These are phyloP conservation scores for Enteromius treurensis DNA, from an alignment of 2,797 vertebrate genomes.

Conservation along the genomic window DNA sequence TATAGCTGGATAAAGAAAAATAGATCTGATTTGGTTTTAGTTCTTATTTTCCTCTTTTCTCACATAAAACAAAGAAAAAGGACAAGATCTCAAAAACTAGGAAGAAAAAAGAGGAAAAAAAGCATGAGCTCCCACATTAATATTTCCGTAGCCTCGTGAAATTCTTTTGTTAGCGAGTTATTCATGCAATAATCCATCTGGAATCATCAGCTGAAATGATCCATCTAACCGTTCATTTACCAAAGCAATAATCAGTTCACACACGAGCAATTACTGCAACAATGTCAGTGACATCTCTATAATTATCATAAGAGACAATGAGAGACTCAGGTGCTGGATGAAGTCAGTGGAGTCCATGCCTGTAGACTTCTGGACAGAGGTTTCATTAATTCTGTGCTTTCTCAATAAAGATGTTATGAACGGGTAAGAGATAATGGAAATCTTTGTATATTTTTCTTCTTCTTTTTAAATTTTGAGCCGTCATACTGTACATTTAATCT, in stretches of 20 bases:
- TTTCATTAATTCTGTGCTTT: background rate
- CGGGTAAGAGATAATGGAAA: background rate
- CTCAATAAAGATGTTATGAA: background rate
- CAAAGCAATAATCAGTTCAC: conserved; percentile 30
- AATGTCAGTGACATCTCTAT: conserved; percentile 21
- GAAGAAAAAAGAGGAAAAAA: background rate
- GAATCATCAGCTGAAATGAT: conserved; percentile 25
- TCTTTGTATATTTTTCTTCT: background rate
- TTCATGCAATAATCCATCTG: conserved; percentile 38
- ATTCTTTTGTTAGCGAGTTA: conserved; percentile 30
- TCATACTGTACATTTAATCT: too few species aligned
- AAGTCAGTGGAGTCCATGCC: conserved; percentile 10
- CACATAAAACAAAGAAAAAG: background rate
- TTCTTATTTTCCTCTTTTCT: background rate
- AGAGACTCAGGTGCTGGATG: background rate
- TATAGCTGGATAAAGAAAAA: background rate
- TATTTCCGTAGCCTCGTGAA: conserved; percentile 3
- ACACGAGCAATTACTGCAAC: conserved; percentile 18
- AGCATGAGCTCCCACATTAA: conserved; percentile 6
- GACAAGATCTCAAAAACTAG: background rate
- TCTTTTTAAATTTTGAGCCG: background rate
- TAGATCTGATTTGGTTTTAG: background rate
- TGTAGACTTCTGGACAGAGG: background rate
- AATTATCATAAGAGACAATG: conserved; percentile 22
- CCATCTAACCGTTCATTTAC: conserved; percentile 29